Evolutionary conservation across 2,797 vertebrate genomes (phyloP).

Genomic region (Semotilus atromaculatus): DNA sequence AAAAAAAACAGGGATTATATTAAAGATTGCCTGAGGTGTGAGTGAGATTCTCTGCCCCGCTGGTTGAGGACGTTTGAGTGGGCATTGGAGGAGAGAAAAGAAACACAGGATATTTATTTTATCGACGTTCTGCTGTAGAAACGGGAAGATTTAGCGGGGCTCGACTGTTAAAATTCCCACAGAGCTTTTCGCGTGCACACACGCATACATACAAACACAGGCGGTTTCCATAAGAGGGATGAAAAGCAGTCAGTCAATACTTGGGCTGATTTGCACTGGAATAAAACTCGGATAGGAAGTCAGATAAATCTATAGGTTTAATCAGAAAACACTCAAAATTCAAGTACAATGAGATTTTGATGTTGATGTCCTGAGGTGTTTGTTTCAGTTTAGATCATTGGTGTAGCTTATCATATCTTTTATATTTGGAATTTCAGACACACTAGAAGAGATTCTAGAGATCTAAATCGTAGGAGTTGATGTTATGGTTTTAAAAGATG

Average conservation of each 20-base stretch:
- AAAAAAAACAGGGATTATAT: constrained; percentile 75
- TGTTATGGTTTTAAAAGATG: too few species aligned
- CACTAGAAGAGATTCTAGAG: background rate
- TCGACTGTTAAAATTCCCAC: constrained; percentile 83
- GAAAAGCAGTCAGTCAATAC: constrained; percentile 48
- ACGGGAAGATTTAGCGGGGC: constrained; percentile 81
- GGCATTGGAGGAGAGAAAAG: constrained; percentile 71
- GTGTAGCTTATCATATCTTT: background rate
- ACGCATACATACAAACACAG: constrained; percentile 47
- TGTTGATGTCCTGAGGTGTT: constrained; percentile 34
- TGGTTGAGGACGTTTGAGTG: constrained; percentile 73
- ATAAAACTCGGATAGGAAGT: constrained; percentile 41
- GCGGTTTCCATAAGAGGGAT: constrained; percentile 44
- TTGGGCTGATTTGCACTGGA: constrained; percentile 40
- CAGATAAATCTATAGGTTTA: constrained; percentile 33
- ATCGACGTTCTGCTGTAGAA: constrained; percentile 82
- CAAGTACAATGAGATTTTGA: background rate
- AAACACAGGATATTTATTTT: constrained; percentile 80
- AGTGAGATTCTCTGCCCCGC: constrained; percentile 75
- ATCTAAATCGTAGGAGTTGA: too few species aligned
- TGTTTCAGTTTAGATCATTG: constrained; percentile 10
- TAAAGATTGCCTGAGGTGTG: constrained; percentile 83
- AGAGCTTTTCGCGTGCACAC: constrained; percentile 65
- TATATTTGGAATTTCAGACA: background rate
- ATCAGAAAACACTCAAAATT: constrained; percentile 6